Base-by-base conservation (phyloP, 2,888 invertebrate species). In the Nasonia oneida region DNA sequence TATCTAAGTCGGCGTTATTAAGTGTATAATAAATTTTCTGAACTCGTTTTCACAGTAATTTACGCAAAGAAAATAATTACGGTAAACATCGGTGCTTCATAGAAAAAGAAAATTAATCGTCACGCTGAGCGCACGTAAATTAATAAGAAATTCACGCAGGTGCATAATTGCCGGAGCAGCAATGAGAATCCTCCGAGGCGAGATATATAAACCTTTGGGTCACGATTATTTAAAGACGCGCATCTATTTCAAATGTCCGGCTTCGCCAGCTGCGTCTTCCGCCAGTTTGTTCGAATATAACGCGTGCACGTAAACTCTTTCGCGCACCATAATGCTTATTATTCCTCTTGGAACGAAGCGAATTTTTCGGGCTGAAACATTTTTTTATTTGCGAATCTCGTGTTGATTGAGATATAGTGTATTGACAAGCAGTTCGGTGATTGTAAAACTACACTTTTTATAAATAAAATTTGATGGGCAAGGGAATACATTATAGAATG, bases 191-290 rank as follows among this genome's bases (percentile, higher is more conserved):
- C 50, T 76, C 76, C 76, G 15, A 12, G 29, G 50, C n/a, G 53
- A 71, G 61, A 81, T 77, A 77, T 81, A 85, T 64, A 92, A 91
- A 91, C 91, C 92, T 93, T 92, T 93, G 91, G 93, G 92, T 93
- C 93, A 93, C 89, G 92, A 93, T 93, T 93, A 93, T 93, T 93
- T 93, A 93, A 93, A 93, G 93, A 91, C 91, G 87, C 90, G 90
- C 90, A 90, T 93, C 92, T 92, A 93, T 93, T 93, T 93, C 92
- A 92, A 93, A 93, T 93, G 91, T 90, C 90, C 91, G 89, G 89
- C 90, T 90, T 86, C 90, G 89, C 89, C 91, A 89, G 91, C 91
- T 93, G 91, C 92, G 90, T 90, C 91, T 92, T 92, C 91, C 90
- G 90, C 89, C 89, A 90, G 90, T 90, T 90, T 90, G 90, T 89